phyloP scores from a whole-genome alignment of 2,888 invertebrate species.

The Poecilus cupreus region DNA sequence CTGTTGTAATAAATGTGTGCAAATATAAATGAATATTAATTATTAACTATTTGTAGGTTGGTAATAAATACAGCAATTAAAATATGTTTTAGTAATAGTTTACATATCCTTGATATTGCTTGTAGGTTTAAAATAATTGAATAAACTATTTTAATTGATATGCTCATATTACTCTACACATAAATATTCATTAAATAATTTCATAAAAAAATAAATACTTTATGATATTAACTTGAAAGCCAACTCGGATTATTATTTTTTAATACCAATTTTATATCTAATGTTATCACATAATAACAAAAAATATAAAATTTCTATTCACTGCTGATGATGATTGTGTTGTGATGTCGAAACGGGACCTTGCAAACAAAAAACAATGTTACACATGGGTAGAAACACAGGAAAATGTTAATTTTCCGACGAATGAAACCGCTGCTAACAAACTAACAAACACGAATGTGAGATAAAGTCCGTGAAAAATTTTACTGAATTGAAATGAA shows the following conservation, averaged over 20 bases:
- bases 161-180: neutral
- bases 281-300: neutral
- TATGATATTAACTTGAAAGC: neutral
- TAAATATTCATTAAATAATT: conserved; percentile 10
- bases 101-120: conserved; percentile 28
- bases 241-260: neutral
- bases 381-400: conserved; percentile 45
- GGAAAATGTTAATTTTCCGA: conserved; percentile 47
- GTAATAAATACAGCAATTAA: neutral
- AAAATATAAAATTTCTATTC: conserved; percentile 10
- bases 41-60: no score
- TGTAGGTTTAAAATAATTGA: conserved; percentile 19
- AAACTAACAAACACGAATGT: neutral
- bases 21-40: no score
- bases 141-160: conserved; percentile 25
- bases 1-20: no score
- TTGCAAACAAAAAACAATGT: conserved; percentile 41
- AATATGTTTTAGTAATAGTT: neutral
- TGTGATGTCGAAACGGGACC: conserved; percentile 31
- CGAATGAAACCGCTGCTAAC: conserved; percentile 2
- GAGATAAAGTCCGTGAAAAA: neutral
- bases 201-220: neutral
- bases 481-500: no score
- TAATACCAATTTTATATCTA: no score
- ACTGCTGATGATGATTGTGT: conserved; percentile 16